Base-by-base conservation (phyloP, 2,888 invertebrate genomes). In the Cantharis nigra region DNA sequence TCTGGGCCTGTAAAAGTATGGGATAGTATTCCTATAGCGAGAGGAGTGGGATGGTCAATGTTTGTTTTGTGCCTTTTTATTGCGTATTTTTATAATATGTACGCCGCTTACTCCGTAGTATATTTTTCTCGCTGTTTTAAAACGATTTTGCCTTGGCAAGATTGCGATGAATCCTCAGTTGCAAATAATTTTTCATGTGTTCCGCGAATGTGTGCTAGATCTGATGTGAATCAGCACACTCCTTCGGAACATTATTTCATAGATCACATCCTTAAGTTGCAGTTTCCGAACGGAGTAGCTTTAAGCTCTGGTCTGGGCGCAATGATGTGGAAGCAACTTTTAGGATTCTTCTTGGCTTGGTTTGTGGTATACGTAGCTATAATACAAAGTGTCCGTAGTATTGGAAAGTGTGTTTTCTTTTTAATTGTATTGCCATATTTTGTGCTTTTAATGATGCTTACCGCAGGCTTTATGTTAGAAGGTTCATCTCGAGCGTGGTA, bases 11-110 rank as follows among this genome's bases (percentile, higher is more conserved):
- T 90, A 3, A 87, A 86, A 26, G 89, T 90, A 73, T 90, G 90
- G 90, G 89, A 90, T 78, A 77, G 90, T 71, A 86, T 89, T 16
- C 90, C 90, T 3, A 78, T 89, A 72, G 88, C 88, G 49, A 87
- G 90, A 88, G 90, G 90, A 9, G 79, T 90, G 1, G 90, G 90
- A 0, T 85, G 88, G 79, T 85, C 89, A 1, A 90, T 90, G 90
- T 69, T 90, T 9, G 49, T 85, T 0, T 84, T 85, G 4, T 87
- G 89, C 73, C 81, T 86, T 71, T 86, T 88, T 78, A 87, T 88
- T 0, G 89, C 89, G 0, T 81, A 90, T 0, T 87, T 86, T 0
- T 83, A 89, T 1, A 86, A 89, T 3, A 85, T 86, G 3, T 87
- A 87, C 18, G 87, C 87, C 3, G 89, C 90, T 0, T 90, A 90